Conservation (phyloP, 92 coral and sea anemone species). For the Epizoanthus rinbou region DNA sequence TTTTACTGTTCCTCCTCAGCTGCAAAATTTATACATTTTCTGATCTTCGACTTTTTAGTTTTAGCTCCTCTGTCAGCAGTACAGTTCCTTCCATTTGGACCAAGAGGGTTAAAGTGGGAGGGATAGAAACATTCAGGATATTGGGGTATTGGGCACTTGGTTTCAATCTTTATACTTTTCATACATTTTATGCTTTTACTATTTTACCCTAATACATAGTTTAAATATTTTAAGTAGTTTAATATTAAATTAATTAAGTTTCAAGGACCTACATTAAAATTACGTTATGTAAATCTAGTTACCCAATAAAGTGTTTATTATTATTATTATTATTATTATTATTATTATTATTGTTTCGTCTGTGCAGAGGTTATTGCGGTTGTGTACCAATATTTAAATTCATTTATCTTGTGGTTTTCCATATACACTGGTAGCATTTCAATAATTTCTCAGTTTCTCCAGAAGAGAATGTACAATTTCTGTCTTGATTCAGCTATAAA, state of each 20-base stretch:
- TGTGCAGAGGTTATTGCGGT: not conserved
- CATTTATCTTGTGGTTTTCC: not conserved
- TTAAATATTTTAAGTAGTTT: no score
- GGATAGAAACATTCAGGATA: no score
- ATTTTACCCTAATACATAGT: no score
- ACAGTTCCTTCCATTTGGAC: not conserved
- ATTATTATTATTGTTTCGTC: not conserved
- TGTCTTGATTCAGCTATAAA: slow-evolving; percentile 24
- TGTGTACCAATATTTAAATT: slow-evolving; percentile 6
- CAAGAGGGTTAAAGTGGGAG: no score
- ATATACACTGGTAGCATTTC: slow-evolving; percentile 8
- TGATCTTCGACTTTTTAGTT: not conserved
- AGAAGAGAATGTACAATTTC: slow-evolving; percentile 16
- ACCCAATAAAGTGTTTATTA: no score
- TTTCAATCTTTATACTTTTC: no score
- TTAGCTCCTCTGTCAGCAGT: not conserved
- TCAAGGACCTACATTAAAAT: no score
- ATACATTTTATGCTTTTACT: no score
- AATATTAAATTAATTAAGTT: no score
- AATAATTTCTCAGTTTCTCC: not conserved
- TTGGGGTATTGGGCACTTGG: no score
- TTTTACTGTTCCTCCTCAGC: not conserved
- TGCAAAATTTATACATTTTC: not conserved
- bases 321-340: no score
- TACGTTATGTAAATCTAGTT: no score